Percentiles rank a stretch among this genome's conserved stretches.
Evolutionary conservation across 2,113 vertebrate species (phyloP).

Genomic region (Corythornis cristatus): DNA sequence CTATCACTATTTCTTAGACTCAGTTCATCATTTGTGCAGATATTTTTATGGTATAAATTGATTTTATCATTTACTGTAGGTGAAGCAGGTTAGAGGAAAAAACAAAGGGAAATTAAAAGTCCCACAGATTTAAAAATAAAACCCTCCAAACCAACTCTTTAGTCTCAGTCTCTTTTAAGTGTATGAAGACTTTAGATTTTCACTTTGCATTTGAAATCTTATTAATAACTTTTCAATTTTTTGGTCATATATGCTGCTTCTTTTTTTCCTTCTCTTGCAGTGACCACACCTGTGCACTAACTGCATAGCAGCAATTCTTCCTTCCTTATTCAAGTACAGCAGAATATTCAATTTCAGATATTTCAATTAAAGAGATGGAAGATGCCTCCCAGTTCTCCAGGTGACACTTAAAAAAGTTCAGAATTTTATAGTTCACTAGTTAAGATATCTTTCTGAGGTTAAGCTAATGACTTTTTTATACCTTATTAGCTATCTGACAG

Average conservation of each 20-base stretch:
- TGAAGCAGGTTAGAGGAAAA: neutral
- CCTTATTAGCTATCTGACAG: conserved; percentile 66
- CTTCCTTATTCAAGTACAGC: conserved; percentile 73
- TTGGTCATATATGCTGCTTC: neutral
- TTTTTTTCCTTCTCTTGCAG: conserved; percentile 38
- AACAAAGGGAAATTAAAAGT: neutral
- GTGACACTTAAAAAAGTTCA: conserved; percentile 57
- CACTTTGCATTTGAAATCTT: conserved; percentile 32
- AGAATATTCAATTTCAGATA: conserved; percentile 66
- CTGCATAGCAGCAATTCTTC: conserved; percentile 59
- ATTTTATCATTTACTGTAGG: neutral
- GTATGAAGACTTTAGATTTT: neutral
- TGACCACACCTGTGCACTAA: conserved; percentile 48
- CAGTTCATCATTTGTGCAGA: neutral
- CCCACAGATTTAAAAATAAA: neutral
- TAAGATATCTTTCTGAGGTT: conserved; percentile 66
- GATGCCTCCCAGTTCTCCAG: conserved; percentile 56
- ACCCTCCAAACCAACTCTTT: neutral
- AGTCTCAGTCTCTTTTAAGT: neutral
- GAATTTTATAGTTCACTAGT: conserved; percentile 69
- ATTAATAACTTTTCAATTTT: conserved; percentile 48
- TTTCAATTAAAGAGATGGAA: conserved; percentile 58
- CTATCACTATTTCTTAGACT: neutral
- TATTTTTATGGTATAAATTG: neutral
- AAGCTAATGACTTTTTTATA: conserved; percentile 70